Evolutionary conservation across 2,113 vertebrate genomes (phyloP).

Genomic region (Montifringilla adamsi): DNA sequence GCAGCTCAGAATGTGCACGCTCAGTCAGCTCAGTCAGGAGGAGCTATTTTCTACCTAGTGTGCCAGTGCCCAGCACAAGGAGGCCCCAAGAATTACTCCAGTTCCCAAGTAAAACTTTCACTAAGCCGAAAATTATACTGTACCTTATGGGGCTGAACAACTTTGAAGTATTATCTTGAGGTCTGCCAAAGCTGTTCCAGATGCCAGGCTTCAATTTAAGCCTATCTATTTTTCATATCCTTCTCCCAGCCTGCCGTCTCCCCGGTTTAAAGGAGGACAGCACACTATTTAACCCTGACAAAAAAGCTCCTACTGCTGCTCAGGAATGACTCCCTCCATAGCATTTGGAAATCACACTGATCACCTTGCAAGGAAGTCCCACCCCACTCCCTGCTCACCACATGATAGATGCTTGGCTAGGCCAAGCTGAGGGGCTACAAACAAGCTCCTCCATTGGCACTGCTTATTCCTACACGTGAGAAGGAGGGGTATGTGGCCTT

Average conservation of each 20-base stretch:
- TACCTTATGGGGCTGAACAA: background rate
- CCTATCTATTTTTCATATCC: conserved; percentile 24
- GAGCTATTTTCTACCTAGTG: background rate
- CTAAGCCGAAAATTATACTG: background rate
- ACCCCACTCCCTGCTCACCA: background rate
- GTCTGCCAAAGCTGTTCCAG: conserved; percentile 20
- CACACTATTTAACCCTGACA: background rate
- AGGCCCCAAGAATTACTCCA: background rate
- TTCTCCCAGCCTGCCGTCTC: background rate
- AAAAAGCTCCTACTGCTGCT: background rate
- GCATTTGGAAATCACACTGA: background rate
- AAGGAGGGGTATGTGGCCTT: background rate
- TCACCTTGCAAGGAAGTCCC: background rate
- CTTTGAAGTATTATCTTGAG: background rate
- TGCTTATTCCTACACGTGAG: background rate
- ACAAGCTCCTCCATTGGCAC: background rate
- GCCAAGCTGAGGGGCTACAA: background rate
- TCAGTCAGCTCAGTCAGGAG: background rate
- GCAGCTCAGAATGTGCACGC: background rate
- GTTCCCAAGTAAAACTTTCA: background rate
- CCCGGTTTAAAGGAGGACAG: background rate
- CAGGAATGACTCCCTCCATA: accelerated
- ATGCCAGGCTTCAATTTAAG: conserved; percentile 16
- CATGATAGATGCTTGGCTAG: background rate
- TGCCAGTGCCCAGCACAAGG: background rate